These are phyloP conservation scores for Limnephilus auricula DNA, from an alignment of 2,888 invertebrate species.

Conservation along the genomic window DNA sequence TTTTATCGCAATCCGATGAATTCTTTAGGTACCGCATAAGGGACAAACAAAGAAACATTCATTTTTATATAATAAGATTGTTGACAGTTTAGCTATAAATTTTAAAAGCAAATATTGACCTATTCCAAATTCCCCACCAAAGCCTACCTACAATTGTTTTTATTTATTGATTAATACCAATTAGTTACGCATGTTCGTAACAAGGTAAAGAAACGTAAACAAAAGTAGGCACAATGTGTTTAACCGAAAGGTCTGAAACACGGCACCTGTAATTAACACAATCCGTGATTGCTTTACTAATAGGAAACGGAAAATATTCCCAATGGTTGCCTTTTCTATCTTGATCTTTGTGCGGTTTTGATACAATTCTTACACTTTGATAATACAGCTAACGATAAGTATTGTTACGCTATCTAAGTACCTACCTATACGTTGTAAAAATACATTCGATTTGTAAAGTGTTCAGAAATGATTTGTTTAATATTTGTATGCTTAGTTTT, in stretches of 20 bases:
- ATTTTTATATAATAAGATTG: too few relatives aligned
- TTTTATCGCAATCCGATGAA: too few relatives aligned
- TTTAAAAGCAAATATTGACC: neutral
- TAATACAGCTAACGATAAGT: neutral
- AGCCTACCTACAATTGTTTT: neutral
- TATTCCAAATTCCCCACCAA: neutral
- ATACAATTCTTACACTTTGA: neutral
- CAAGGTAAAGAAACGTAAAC: neutral
- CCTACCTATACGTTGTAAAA: neutral
- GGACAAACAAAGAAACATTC: too few relatives aligned
- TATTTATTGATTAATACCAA: neutral
- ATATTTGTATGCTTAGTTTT: too few relatives aligned
- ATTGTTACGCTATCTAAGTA: neutral
- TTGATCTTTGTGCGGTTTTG: neutral
- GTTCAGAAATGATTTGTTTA: too few relatives aligned
- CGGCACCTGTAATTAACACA: neutral
- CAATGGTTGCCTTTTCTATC: neutral
- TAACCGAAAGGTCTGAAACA: neutral
- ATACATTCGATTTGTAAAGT: neutral
- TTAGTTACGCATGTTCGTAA: neutral
- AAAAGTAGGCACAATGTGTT: neutral
- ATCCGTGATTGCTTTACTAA: neutral
- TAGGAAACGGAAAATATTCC: neutral
- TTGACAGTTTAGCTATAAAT: too few relatives aligned
- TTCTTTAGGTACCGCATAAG: too few relatives aligned